Conservation (phyloP, 2,888 invertebrate species). For the Barypeithes pellucidus region DNA sequence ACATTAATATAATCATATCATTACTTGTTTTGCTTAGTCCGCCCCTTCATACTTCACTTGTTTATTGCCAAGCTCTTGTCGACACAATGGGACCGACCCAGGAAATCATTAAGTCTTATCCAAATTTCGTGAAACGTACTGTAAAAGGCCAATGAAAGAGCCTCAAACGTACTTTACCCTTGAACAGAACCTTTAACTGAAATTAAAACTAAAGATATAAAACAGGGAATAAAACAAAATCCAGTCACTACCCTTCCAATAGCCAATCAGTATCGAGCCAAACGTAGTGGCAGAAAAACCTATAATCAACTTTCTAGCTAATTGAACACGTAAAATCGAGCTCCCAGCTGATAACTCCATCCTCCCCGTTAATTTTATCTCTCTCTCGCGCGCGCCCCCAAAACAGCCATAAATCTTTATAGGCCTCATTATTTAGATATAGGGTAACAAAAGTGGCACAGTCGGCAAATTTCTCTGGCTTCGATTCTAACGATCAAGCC, state of each 20-base stretch:
- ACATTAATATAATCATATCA: no score
- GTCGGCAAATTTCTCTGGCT: neutral
- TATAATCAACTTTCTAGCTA: conserved; percentile 32
- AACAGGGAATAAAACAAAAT: neutral
- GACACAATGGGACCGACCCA: no score
- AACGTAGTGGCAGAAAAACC: conserved; percentile 7
- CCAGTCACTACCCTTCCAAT: neutral
- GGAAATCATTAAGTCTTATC: no score
- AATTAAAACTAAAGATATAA: no score
- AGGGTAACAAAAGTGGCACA: conserved; percentile 17
- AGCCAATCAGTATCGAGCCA: neutral
- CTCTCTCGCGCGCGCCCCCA: conserved; percentile 8
- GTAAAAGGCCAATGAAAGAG: no score
- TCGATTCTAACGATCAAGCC: neutral
- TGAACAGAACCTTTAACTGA: no score
- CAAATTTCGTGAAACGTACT: no score
- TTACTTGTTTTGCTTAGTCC: no score
- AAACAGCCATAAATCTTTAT: conserved; percentile 10
- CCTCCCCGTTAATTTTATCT: conserved; percentile 21
- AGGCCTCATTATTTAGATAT: conserved; percentile 15
- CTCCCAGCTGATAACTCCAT: conserved; percentile 14
- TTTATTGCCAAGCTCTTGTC: no score
- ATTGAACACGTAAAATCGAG: conserved; percentile 22
- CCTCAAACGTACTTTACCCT: no score
- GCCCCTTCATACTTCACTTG: no score